These are phyloP conservation scores for Lampropteryx suffumata DNA, from an alignment of 2,888 invertebrate genomes.

Conservation along the genomic window DNA sequence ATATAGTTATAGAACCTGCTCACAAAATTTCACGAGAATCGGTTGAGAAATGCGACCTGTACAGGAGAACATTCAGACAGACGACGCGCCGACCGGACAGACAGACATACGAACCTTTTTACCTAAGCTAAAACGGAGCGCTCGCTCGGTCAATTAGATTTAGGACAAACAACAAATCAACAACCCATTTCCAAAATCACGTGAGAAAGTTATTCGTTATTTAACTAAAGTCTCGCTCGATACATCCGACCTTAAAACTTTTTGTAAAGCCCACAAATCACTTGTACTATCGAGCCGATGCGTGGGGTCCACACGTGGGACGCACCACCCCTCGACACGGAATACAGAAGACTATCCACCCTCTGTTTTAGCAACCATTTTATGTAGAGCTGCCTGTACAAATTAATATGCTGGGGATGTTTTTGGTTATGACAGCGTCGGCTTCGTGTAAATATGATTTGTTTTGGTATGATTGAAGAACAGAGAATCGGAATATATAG, in stretches of 20 bases:
- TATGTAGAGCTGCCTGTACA: conserved; percentile 7
- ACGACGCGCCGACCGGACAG: too few species aligned
- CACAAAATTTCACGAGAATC: too few species aligned
- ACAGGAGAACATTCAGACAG: too few species aligned
- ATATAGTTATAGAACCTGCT: too few species aligned
- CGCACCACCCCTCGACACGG: conserved; percentile 37
- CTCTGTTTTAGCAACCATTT: conserved; percentile 9
- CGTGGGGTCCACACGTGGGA: conserved; percentile 78
- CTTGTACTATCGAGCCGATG: conserved; percentile 60
- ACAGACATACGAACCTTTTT: too few species aligned
- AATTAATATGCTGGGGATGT: conserved; percentile 16
- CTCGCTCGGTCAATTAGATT: too few species aligned
- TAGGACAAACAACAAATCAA: conserved; percentile 20
- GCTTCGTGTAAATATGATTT: background rate
- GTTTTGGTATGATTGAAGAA: background rate
- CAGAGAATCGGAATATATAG: too few species aligned
- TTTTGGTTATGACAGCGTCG: conserved; percentile 13
- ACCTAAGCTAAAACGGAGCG: too few species aligned
- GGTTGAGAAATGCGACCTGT: too few species aligned
- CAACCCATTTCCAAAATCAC: conserved; percentile 12
- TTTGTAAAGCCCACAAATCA: conserved; percentile 71
- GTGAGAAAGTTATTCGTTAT: conserved; percentile 21
- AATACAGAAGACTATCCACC: conserved; percentile 10
- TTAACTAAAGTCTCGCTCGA: conserved; percentile 17
- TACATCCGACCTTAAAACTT: conserved; percentile 38